A percentile compares a stretch with the other conserved stretches of the same genome.
These are phyloP conservation scores for Parasteatoda lunata DNA, from an alignment of 2,888 invertebrate species.

Conservation along the genomic window DNA sequence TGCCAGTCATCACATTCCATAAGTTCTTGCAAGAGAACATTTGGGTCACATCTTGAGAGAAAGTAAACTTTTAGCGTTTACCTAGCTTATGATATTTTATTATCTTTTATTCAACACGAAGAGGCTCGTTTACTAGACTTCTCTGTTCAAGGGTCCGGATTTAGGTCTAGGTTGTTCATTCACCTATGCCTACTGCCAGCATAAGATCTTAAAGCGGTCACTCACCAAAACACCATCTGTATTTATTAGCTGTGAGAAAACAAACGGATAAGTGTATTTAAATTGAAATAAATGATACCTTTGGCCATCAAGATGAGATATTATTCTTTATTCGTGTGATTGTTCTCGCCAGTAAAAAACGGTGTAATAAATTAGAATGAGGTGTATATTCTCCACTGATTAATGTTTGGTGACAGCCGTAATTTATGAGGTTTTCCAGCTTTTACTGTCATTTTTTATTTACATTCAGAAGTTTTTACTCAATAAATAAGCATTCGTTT, in stretches of 20 bases:
- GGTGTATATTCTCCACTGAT: too few relatives aligned
- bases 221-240: neutral
- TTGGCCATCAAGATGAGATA: too few relatives aligned
- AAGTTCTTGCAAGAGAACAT: conserved; percentile 1
- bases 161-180: conserved; percentile 65
- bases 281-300: too few relatives aligned
- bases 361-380: too few relatives aligned
- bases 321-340: too few relatives aligned
- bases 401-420: too few relatives aligned
- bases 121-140: neutral
- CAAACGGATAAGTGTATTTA: too few relatives aligned
- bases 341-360: too few relatives aligned
- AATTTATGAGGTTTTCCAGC: too few relatives aligned
- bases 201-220: neutral
- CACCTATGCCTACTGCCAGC: conserved; percentile 29
- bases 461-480: too few relatives aligned
- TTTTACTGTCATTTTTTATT: too few relatives aligned
- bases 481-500: too few relatives aligned
- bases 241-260: neutral
- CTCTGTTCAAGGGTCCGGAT: neutral
- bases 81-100: neutral
- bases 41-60: conserved; percentile 15
- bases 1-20: neutral
- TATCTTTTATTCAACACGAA: neutral
- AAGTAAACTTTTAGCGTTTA: conserved; percentile 24